A percentile compares a stretch with the other conserved stretches of the same genome.
phyloP scores from a whole-genome alignment of 2,113 vertebrate genomes.

The Cheilinus undulatus region DNA sequence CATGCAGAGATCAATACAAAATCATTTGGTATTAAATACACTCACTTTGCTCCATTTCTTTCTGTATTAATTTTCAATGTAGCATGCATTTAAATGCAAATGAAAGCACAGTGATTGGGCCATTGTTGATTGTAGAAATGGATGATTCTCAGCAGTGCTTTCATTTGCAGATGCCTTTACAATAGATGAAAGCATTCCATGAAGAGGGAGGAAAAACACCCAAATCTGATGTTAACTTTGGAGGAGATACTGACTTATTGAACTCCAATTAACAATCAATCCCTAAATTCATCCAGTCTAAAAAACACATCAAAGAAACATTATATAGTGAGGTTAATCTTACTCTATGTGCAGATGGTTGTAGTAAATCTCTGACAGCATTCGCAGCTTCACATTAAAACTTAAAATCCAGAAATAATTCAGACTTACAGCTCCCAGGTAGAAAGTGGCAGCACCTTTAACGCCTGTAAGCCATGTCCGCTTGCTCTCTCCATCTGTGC shows the following conservation, averaged over 20 bases:
- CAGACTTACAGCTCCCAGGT: constrained; percentile 19
- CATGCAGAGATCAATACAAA: not conserved
- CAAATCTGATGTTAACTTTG: too few relatives aligned
- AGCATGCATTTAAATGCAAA: not conserved
- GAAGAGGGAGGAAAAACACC: not conserved
- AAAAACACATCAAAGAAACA: too few relatives aligned
- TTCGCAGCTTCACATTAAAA: too few relatives aligned
- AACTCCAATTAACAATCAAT: too few relatives aligned
- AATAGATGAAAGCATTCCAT: not conserved
- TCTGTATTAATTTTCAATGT: not conserved
- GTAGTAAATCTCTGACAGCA: too few relatives aligned
- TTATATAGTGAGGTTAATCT: not conserved
- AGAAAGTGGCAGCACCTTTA: not conserved
- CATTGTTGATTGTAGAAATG: not conserved
- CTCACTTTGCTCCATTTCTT: not conserved
- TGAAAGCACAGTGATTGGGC: not conserved
- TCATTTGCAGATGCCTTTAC: not conserved
- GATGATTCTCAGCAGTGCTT: not conserved
- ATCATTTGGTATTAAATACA: not conserved
- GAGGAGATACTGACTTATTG: too few relatives aligned
- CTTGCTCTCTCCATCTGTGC: constrained; percentile 19
- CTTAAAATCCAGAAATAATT: not conserved
- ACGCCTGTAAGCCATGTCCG: not conserved
- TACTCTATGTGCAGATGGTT: not conserved
- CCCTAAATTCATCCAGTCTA: too few relatives aligned